These are phyloP conservation scores for Bubalus kerabau DNA, from an alignment of 2,113 vertebrate species.

Conservation along the genomic window DNA sequence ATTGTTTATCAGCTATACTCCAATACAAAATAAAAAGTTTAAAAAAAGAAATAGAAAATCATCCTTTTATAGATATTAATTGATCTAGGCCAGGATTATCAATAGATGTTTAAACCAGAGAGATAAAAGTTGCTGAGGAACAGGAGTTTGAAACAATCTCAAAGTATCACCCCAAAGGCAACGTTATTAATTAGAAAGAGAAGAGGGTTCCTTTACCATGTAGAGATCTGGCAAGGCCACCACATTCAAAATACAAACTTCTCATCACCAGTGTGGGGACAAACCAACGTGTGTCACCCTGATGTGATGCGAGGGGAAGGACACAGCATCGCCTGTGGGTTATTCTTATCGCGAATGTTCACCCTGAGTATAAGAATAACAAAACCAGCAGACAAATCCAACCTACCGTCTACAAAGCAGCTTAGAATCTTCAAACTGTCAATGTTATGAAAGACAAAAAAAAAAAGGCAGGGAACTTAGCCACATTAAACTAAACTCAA, in stretches of 20 bases:
- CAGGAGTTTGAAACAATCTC: not conserved
- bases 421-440: not conserved
- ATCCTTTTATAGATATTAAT: not conserved
- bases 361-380: not conserved
- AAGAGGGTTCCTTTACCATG: not conserved
- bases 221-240: not conserved
- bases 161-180: not conserved
- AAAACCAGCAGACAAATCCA: not conserved
- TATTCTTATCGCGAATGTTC: not conserved
- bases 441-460: not conserved
- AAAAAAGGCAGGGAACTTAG: not conserved
- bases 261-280: not conserved
- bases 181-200: not conserved
- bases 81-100: not conserved
- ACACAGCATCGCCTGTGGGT: not conserved
- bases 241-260: not conserved
- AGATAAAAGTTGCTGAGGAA: not conserved
- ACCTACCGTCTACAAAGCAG: not conserved
- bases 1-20: not conserved
- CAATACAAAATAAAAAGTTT: not conserved
- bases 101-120: not conserved
- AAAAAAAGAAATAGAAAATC: not conserved
- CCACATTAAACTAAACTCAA: slow-evolving; percentile 16
- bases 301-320: not conserved
- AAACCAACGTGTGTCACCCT: not conserved